Conservation (phyloP, 2,888 invertebrate genomes). For the Troglohyphantes excavatus region DNA sequence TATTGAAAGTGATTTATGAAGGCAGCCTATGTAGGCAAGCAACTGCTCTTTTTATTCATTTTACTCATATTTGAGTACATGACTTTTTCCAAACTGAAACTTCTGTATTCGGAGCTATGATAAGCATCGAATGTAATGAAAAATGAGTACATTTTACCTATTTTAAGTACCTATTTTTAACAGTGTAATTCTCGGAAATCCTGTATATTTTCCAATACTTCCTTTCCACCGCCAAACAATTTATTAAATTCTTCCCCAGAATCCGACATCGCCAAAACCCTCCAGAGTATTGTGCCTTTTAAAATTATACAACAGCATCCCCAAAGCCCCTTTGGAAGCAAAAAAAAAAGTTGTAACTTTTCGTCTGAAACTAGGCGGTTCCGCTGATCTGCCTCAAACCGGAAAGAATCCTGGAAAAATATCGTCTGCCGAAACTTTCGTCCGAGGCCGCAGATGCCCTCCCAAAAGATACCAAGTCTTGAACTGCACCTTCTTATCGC, state of each 20-base stretch:
- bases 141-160: too few species aligned
- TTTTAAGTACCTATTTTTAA: too few species aligned
- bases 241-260: not conserved
- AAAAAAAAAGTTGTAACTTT: not conserved
- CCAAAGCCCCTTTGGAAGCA: not conserved
- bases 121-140: too few species aligned
- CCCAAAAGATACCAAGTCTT: slow-evolving; percentile 25
- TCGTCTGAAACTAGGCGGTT: slow-evolving; percentile 11
- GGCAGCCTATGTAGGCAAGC: too few species aligned
- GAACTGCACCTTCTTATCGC: slow-evolving; percentile 37
- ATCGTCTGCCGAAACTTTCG: slow-evolving; percentile 36
- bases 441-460: slow-evolving; percentile 14
- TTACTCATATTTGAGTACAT: too few species aligned
- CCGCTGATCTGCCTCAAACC: not conserved
- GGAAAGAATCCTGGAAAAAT: slow-evolving; percentile 35
- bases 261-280: not conserved
- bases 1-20: too few species aligned
- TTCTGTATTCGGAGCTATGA: too few species aligned
- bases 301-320: slow-evolving; percentile 22
- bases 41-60: too few species aligned
- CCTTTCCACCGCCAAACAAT: not conserved
- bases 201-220: too few species aligned
- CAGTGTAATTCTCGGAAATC: too few species aligned
- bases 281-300: not conserved
- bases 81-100: too few species aligned